A percentile compares a stretch with the other conserved stretches of the same genome.
Evolutionary conservation across 1,140 invertebrate genomes (phyloP).

Genomic region (Lucilia sericata): DNA sequence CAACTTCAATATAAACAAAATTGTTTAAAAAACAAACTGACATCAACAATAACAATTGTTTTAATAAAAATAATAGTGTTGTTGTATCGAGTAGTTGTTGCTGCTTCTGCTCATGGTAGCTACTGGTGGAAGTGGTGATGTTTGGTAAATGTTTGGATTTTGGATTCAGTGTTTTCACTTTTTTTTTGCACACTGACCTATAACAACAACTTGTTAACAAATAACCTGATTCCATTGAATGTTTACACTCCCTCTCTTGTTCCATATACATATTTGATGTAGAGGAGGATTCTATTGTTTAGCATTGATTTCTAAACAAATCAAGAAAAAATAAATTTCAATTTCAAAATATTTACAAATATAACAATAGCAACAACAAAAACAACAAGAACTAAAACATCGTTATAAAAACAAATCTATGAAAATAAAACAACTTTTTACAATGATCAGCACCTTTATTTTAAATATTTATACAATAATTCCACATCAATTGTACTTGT

Average conservation of each 20-base stretch:
- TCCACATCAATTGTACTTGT: not conserved
- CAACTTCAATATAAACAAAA: slow-evolving; percentile 17
- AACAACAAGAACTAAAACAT: not conserved
- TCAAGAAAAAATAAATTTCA: not conserved
- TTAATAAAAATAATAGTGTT: slow-evolving; percentile 2
- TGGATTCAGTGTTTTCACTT: not conserved
- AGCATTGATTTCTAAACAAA: slow-evolving; percentile 25
- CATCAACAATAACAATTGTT: slow-evolving; percentile 24
- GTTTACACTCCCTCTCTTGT: slow-evolving; percentile 18
- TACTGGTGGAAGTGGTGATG: not conserved
- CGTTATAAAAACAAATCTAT: not conserved
- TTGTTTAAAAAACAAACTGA: slow-evolving; percentile 23
- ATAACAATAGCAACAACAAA: not conserved
- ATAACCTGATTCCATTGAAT: slow-evolving; percentile 19
- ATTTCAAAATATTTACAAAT: slow-evolving; percentile 30
- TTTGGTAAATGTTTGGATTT: slow-evolving; percentile 15
- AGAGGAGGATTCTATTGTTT: slow-evolving; percentile 8
- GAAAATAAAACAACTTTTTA: not conserved
- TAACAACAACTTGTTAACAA: slow-evolving; percentile 18
- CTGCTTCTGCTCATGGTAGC: not conserved
- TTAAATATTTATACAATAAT: not conserved
- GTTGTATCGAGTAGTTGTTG: not conserved
- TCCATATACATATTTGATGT: not conserved
- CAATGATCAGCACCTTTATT: not conserved
- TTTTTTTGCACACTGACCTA: slow-evolving; percentile 25